Conservation (phyloP, 2,888 invertebrate genomes). For the Anaspis maculata region DNA sequence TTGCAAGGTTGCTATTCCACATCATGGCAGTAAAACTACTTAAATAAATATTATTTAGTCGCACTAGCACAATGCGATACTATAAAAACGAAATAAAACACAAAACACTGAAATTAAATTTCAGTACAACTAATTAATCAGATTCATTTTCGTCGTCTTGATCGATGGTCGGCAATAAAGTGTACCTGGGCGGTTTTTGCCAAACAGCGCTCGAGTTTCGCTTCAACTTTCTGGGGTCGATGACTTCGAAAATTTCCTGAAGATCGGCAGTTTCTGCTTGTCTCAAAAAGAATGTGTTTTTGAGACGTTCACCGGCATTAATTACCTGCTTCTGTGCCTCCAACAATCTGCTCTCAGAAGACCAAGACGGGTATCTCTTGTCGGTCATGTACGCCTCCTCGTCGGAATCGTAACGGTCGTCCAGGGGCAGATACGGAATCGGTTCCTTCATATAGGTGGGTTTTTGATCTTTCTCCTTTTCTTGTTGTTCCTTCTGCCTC, state of each 20-base stretch:
- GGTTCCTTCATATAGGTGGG: constrained; percentile 27
- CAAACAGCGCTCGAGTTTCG: constrained; percentile 69
- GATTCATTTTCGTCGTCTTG: constrained; percentile 4
- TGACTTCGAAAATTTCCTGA: constrained; percentile 56
- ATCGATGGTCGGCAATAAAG: constrained; percentile 40
- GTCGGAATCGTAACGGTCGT: constrained; percentile 51
- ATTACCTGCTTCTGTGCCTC: constrained; percentile 5
- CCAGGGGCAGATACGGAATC: constrained; percentile 45
- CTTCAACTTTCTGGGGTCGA: constrained; percentile 56
- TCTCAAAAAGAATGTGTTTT: constrained; percentile 55
- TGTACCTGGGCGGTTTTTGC: constrained; percentile 61
- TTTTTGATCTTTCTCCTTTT: constrained; percentile 31
- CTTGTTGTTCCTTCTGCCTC: constrained; percentile 36
- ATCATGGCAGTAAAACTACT: no score
- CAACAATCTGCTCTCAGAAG: constrained; percentile 20
- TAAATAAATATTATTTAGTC: no score
- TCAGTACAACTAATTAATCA: no score
- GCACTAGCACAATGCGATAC: no score
- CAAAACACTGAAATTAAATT: no score
- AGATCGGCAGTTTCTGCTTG: constrained; percentile 58
- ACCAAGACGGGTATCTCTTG: not conserved
- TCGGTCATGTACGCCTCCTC: constrained; percentile 36
- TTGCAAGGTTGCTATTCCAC: no score
- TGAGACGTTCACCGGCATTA: constrained; percentile 27
- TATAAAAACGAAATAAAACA: no score